Percentiles rank a stretch among this genome's conserved stretches.
Evolutionary conservation across 2,888 invertebrate genomes (phyloP).

Genomic region (Melanotus villosus): DNA sequence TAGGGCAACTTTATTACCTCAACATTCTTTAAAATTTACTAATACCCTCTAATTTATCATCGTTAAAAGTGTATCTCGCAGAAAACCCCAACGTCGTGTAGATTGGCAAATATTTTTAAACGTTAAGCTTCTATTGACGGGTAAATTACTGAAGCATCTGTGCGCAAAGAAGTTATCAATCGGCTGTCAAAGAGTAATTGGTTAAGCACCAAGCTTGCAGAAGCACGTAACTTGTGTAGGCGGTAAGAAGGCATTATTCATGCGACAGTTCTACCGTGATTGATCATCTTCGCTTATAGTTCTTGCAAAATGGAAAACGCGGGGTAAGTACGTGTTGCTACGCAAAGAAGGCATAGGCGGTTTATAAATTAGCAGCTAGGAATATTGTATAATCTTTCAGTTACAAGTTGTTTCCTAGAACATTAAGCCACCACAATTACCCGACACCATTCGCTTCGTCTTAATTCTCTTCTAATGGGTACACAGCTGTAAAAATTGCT

Average conservation of each 20-base stretch:
- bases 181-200: constrained; percentile 64
- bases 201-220: constrained; percentile 51
- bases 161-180: constrained; percentile 62
- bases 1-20: constrained; percentile 23
- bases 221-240: constrained; percentile 54
- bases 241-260: constrained; percentile 52
- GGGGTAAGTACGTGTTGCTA: constrained; percentile 29
- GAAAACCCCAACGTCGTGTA: constrained; percentile 18
- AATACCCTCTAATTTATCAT: constrained; percentile 10
- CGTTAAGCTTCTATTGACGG: constrained; percentile 22
- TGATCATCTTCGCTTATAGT: constrained; percentile 52
- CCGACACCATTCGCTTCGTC: neutral
- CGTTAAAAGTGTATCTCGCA: constrained; percentile 15
- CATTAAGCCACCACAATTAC: constrained; percentile 14
- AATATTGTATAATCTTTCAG: constrained; percentile 34
- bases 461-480: neutral
- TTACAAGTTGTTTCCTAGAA: constrained; percentile 20
- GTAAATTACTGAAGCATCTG: constrained; percentile 24
- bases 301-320: constrained; percentile 37
- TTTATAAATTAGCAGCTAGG: constrained; percentile 29
- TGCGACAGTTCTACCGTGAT: constrained; percentile 53
- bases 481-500: neutral
- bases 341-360: constrained; percentile 19
- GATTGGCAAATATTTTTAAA: constrained; percentile 19
- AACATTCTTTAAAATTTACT: constrained; percentile 23